Evolutionary conservation across 2,888 invertebrate genomes (phyloP), one percentile per base, ranked within the genome.

Genomic region (Dermolepida albohirtum): DNA sequence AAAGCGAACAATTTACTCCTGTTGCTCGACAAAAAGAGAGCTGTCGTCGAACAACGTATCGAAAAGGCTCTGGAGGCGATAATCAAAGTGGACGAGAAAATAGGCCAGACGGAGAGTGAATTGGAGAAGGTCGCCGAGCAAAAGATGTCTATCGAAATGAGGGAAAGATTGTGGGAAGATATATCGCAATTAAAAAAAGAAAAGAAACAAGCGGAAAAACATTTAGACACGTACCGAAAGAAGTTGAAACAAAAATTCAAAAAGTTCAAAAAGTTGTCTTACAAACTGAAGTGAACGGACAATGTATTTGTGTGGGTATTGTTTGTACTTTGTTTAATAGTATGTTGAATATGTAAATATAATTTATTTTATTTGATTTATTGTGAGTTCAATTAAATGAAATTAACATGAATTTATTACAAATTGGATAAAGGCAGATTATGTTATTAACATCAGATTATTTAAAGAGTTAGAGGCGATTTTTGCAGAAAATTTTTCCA

Each of bases 1-100:
- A 66, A 62, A 66, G 51, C 51, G 10, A 50, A 66, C 17, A 49
- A 59, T 17, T 14, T 49, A 2, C 51, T 59, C 12, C 39, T 55
- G 10, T 49, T 34, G 2, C 16, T 66, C 11, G 40, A 22, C 34
- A 62, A 29, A 17, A 39, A 51, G 40, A 66, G 16, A 51, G 5
- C 17, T 7, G 49, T 52, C 11, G 51, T 67, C 6, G 52, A 62
- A 62, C 62, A 67, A 11, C 50, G 51, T 8, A 41, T 67, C 16
- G 44, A 51, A 11, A 62, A 34, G 40, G 51, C 62, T 22, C 10
- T n/a, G 10, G 52, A 67, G 16, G 16, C 39, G 5, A 40, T 67
- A 5, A 43, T 10, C 16, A 34, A 52, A 10, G 39, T 52, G 14
- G 62, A 67, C 10, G 34, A 22, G 27, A 67, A 51, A 14, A 43